These are phyloP conservation scores for Euura saliciscinereae DNA, from an alignment of 1,140 invertebrate species.

Conservation along the genomic window DNA sequence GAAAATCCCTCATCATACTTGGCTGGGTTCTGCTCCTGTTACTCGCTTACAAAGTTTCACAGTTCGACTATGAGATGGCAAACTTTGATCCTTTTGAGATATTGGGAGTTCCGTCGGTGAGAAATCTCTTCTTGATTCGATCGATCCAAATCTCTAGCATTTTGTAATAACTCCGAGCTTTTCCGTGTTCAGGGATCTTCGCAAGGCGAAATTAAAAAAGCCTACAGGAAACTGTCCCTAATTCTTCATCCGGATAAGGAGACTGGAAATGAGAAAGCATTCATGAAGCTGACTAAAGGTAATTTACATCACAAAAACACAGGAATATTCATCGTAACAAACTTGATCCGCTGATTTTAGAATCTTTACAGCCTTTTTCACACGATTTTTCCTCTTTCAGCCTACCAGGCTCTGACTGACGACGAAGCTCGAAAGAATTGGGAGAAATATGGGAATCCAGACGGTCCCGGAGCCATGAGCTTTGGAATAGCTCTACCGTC, in stretches of 20 bases:
- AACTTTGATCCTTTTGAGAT: constrained; percentile 99
- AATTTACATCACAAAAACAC: constrained; percentile 59
- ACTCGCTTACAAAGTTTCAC: constrained; percentile 94
- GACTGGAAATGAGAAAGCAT: constrained; percentile 95
- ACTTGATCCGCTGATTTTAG: not conserved
- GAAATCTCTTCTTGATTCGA: constrained; percentile 26
- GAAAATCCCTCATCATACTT: constrained; percentile 73
- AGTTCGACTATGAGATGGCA: constrained; percentile 97
- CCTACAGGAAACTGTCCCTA: constrained; percentile 92
- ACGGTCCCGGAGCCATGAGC: constrained; percentile 97
- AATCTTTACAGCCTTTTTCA: constrained; percentile 20
- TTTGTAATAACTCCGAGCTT: constrained; percentile 9
- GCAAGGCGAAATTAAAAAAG: constrained; percentile 90
- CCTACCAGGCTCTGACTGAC: constrained; percentile 87
- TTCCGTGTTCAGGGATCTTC: constrained; percentile 73
- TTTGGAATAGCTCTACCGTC: constrained; percentile 99
- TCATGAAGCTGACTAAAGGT: constrained; percentile 98
- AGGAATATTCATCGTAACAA: constrained; percentile 15
- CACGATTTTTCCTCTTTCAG: constrained; percentile 49
- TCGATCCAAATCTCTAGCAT: not conserved
- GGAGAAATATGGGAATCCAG: constrained; percentile 99
- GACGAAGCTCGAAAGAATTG: constrained; percentile 97
- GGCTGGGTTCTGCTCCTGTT: constrained; percentile 90
- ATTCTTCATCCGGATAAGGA: constrained; percentile 97
- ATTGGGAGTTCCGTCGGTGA: constrained; percentile 83